A percentile compares a stretch with the other conserved stretches of the same genome.
Evolutionary conservation across 2,888 invertebrate genomes (phyloP).

Genomic region (Patella ulyssiponensis): DNA sequence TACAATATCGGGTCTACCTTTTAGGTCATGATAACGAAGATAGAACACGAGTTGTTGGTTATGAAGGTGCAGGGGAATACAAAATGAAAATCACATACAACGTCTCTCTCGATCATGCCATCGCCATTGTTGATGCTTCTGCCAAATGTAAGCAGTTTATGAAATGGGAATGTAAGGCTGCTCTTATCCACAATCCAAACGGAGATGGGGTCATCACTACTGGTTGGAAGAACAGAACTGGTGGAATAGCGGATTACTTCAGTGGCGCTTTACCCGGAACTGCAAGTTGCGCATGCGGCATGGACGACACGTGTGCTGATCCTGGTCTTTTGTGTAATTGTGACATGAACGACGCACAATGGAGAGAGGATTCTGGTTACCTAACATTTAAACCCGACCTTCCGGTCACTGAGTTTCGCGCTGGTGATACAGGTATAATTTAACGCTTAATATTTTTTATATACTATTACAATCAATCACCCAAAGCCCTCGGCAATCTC

Average conservation of each 20-base stretch:
- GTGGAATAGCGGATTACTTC: slow-evolving; percentile 55
- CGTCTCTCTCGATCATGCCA: slow-evolving; percentile 46
- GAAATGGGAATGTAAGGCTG: slow-evolving; percentile 63
- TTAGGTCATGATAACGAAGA: slow-evolving; percentile 59
- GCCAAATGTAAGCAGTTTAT: slow-evolving; percentile 60
- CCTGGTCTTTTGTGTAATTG: slow-evolving; percentile 60
- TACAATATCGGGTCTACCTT: not conserved
- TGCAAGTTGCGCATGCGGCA: slow-evolving; percentile 63
- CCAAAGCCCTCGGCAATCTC: too few species aligned
- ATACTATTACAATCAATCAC: not conserved
- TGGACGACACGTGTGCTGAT: slow-evolving; percentile 51
- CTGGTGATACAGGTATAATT: slow-evolving; percentile 67
- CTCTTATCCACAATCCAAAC: slow-evolving; percentile 60
- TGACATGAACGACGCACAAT: slow-evolving; percentile 61
- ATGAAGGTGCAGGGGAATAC: slow-evolving; percentile 63
- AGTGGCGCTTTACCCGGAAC: slow-evolving; percentile 59
- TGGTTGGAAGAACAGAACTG: slow-evolving; percentile 57
- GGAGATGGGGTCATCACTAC: slow-evolving; percentile 52
- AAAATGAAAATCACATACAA: slow-evolving; percentile 45
- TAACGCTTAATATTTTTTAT: not conserved
- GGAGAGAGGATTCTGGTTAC: slow-evolving; percentile 62
- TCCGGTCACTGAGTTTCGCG: slow-evolving; percentile 60
- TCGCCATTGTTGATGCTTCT: slow-evolving; percentile 61
- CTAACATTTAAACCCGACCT: slow-evolving; percentile 61
- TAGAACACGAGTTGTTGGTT: slow-evolving; percentile 52